These are phyloP conservation scores for Quadriops clusia DNA, from an alignment of 2,888 invertebrate genomes.

Conservation along the genomic window DNA sequence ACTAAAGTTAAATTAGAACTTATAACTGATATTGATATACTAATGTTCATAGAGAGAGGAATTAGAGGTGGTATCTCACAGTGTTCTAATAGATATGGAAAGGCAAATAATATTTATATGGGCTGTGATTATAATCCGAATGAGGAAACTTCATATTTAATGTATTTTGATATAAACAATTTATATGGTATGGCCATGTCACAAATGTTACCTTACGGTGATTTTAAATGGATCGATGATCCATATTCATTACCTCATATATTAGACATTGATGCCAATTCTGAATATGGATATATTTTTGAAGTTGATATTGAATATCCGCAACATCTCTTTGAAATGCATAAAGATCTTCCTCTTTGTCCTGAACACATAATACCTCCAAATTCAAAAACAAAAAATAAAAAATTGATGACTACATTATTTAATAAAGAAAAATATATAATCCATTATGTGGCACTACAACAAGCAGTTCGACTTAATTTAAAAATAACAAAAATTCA, in stretches of 20 bases:
- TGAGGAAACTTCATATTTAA: conserved; percentile 14
- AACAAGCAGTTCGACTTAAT: conserved; percentile 20
- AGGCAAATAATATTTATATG: conserved; percentile 29
- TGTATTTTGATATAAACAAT: conserved; percentile 16
- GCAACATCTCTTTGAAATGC: conserved; percentile 20
- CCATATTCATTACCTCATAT: conserved; percentile 4
- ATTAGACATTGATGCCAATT: conserved; percentile 6
- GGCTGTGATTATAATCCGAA: conserved; percentile 11
- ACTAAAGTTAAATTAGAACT: conserved; percentile 14
- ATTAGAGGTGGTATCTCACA: conserved; percentile 8
- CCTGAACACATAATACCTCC: conserved; percentile 16
- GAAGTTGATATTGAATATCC: conserved; percentile 25
- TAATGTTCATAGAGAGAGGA: conserved; percentile 9
- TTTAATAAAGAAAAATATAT: conserved; percentile 17
- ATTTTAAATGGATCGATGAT: conserved; percentile 21
- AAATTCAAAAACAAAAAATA: conserved; percentile 13
- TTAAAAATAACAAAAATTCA: conserved; percentile 23
- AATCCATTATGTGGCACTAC: conserved; percentile 21
- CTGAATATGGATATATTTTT: conserved; percentile 22
- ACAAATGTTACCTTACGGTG: conserved; percentile 19
- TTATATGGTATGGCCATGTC: conserved; percentile 14
- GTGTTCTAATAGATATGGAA: conserved; percentile 20
- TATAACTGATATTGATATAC: conserved; percentile 5
- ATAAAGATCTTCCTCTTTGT: conserved; percentile 27
- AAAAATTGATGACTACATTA: conserved; percentile 22